Base-by-base conservation (phyloP, 2,888 invertebrate species). In the Lamproptera curius region DNA sequence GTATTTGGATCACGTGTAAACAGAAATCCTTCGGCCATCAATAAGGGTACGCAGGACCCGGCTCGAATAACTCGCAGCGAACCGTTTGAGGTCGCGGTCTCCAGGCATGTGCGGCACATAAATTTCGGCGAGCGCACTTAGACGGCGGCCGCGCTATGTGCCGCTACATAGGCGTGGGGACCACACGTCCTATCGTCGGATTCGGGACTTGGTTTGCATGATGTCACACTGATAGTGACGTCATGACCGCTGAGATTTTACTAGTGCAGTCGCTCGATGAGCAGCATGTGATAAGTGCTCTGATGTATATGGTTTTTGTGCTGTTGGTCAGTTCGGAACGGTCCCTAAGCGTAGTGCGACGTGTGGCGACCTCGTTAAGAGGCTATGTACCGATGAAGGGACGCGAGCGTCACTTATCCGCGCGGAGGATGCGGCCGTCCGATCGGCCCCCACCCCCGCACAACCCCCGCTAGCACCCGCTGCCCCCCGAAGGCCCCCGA, bases 361-460 rank as follows among this genome's bases (percentile, higher is more conserved):
- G 38, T 38, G 20, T 42, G 48, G 48, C 16, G 20, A 15, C 42
- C 42, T 38, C 34, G 15, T 85, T 85, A 86, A 81, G 84, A 78
- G 61, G 58, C 73, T 76, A 80, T 76, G 70, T 77, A 79, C 76
- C 48, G 38, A 48, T 31, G 76, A 78, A 73, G 76, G 71, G 69
- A 86, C 86, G 83, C 86, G 84, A 84, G 86, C 86, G 86, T 86
- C 86, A 86, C 87, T 87, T 87, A 86, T 81, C 84, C 85, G 80
- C 84, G 82, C 80, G 76, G 84, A 85, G 85, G 87, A 88, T 87
- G 87, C 87, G 85, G 83, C 70, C 79, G 78, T 80, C 83, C 81
- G 80, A 81, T 83, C 78, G 64, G 76, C 79, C 78, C 80, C 78
- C 61, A 76, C 79, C 78, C 80, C 78, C 61, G 59, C 68, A 65